Evolutionary conservation across 2,113 vertebrate genomes (phyloP).

Genomic region (Gambusia holbrooki): DNA sequence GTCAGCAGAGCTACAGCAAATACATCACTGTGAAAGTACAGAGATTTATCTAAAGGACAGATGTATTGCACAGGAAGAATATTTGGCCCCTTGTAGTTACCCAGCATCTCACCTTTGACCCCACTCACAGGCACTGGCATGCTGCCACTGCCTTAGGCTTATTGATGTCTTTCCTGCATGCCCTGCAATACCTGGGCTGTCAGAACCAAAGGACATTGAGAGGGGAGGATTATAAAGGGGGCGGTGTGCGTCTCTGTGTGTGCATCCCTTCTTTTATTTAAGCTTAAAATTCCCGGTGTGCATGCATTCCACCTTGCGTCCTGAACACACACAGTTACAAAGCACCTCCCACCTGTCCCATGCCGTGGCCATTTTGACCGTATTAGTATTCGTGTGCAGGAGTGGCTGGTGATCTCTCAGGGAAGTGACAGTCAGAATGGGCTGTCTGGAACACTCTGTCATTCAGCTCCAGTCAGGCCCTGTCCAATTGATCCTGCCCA

Average conservation of each 20-base stretch:
- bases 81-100: slow-evolving; percentile 34
- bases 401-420: slow-evolving; percentile 71
- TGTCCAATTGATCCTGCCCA: slow-evolving; percentile 74
- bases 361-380: slow-evolving; percentile 27
- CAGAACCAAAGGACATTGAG: slow-evolving; percentile 35
- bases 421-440: slow-evolving; percentile 74
- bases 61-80: slow-evolving; percentile 25
- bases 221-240: slow-evolving; percentile 24
- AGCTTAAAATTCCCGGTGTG: neutral
- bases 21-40: slow-evolving; percentile 1
- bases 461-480: slow-evolving; percentile 60
- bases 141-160: slow-evolving; percentile 28
- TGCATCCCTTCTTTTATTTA: slow-evolving; percentile 19
- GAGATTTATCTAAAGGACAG: slow-evolving; percentile 32
- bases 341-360: slow-evolving; percentile 4
- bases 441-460: slow-evolving; percentile 68
- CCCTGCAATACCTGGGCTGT: slow-evolving; percentile 40
- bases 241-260: neutral
- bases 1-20: slow-evolving; percentile 2
- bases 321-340: slow-evolving; percentile 16
- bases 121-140: slow-evolving; percentile 25
- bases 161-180: slow-evolving; percentile 70
- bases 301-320: slow-evolving; percentile 25
- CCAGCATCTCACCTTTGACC: slow-evolving; percentile 60
- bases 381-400: slow-evolving; percentile 71